phyloP scores from a whole-genome alignment of 2,888 invertebrate species.

The Chloroclysta siterata region DNA sequence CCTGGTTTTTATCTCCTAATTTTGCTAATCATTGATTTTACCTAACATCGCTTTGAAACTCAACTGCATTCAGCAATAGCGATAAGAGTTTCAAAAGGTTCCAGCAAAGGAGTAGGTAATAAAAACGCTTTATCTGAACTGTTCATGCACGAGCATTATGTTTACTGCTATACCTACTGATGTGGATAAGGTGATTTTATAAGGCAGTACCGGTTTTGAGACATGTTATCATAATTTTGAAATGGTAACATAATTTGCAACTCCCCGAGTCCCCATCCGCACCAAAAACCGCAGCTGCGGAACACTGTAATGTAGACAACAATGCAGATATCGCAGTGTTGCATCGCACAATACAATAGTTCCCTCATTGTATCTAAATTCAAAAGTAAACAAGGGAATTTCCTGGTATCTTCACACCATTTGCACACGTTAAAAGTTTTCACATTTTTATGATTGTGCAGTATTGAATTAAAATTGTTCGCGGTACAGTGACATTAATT shows the following conservation, averaged over 20 bases:
- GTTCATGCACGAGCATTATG: background rate
- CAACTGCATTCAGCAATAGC: background rate
- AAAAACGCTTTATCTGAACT: background rate
- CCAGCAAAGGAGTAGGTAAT: background rate
- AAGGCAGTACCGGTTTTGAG: background rate
- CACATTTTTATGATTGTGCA: constrained; percentile 10
- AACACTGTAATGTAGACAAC: constrained; percentile 44
- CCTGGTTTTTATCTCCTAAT: no score
- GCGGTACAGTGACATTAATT: background rate
- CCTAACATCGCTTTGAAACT: background rate
- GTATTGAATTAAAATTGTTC: constrained; percentile 11
- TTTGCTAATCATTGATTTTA: background rate
- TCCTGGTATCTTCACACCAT: constrained; percentile 45
- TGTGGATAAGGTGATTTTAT: background rate
- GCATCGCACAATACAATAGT: constrained; percentile 53
- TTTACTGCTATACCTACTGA: background rate
- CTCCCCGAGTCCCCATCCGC: constrained; percentile 14
- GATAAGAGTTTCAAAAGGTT: constrained; percentile 1
- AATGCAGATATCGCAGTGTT: constrained; percentile 48
- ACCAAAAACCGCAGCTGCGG: constrained; percentile 62
- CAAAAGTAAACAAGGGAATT: constrained; percentile 47
- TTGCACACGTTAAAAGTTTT: constrained; percentile 35
- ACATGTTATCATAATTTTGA: background rate
- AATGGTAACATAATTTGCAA: constrained; percentile 5
- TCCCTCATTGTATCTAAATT: constrained; percentile 57